Evolutionary conservation across 2,797 vertebrate species (phyloP).

Genomic region (Heteromormyrus szaboi): DNA sequence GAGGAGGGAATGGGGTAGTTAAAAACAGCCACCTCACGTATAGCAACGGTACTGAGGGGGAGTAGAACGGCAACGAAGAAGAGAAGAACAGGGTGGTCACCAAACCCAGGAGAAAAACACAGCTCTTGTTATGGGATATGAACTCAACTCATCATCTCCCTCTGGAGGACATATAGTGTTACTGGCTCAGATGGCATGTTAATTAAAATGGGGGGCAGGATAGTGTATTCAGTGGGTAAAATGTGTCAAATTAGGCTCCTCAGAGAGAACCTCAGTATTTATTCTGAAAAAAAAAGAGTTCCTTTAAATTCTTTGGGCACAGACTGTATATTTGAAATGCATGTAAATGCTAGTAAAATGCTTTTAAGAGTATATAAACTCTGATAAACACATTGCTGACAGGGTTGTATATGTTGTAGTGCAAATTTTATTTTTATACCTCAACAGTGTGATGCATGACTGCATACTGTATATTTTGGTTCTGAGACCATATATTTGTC

Average conservation of each 20-base stretch:
- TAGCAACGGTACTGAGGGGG: not conserved
- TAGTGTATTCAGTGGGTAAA: not conserved
- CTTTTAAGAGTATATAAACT: not conserved
- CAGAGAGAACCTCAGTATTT: not conserved
- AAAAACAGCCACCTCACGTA: not conserved
- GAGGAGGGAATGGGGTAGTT: not conserved
- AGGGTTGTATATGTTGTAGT: not conserved
- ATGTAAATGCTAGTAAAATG: not conserved
- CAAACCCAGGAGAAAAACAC: not conserved
- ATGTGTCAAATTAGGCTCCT: not conserved
- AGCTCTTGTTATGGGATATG: not conserved
- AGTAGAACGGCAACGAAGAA: not conserved
- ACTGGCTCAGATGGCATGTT: not conserved
- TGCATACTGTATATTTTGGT: not conserved
- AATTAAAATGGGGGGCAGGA: not conserved
- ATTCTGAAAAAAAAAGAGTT: not conserved
- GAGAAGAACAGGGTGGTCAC: not conserved
- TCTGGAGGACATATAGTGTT: slow-evolving; percentile 24
- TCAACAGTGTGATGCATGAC: not conserved
- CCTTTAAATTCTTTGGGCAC: not conserved
- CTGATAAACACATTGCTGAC: not conserved
- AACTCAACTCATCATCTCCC: slow-evolving; percentile 8
- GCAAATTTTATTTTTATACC: slow-evolving; percentile 7
- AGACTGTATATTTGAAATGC: not conserved
- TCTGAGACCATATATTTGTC: not conserved